phyloP scores from a whole-genome alignment of 2,888 invertebrate species.

The Noctua janthina region DNA sequence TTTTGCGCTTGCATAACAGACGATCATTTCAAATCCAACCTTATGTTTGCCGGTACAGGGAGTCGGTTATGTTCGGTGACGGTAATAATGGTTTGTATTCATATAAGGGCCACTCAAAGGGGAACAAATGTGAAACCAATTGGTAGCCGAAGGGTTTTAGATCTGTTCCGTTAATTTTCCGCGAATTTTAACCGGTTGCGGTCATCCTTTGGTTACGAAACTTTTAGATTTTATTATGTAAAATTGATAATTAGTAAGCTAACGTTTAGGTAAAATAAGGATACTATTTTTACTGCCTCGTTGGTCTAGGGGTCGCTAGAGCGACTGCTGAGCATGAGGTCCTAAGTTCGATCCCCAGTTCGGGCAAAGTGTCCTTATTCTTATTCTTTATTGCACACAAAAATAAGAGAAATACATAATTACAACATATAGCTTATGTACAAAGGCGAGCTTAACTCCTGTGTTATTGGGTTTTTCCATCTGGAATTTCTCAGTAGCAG shows the following conservation, averaged over 20 bases:
- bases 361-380: too few species aligned
- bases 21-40: slow-evolving; percentile 13
- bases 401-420: too few species aligned
- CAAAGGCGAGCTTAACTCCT: too few species aligned
- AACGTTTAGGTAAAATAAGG: background rate
- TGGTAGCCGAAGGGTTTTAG: slow-evolving; percentile 63
- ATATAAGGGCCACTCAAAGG: slow-evolving; percentile 58
- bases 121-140: slow-evolving; percentile 68
- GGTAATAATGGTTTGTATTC: slow-evolving; percentile 12
- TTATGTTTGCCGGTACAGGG: background rate
- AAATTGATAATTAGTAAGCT: background rate
- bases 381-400: too few species aligned
- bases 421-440: too few species aligned
- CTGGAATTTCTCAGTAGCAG: too few species aligned
- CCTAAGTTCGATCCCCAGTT: too few species aligned
- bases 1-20: background rate
- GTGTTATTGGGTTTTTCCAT: too few species aligned
- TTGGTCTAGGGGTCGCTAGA: too few species aligned
- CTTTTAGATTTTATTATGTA: slow-evolving; percentile 12
- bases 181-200: slow-evolving; percentile 40
- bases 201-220: slow-evolving; percentile 5
- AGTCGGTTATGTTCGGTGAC: background rate
- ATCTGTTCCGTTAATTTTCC: slow-evolving; percentile 60
- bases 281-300: background rate
- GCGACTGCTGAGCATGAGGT: too few species aligned